Evolutionary conservation across 1,140 invertebrate species (phyloP).

Genomic region (Nasonia giraulti): DNA sequence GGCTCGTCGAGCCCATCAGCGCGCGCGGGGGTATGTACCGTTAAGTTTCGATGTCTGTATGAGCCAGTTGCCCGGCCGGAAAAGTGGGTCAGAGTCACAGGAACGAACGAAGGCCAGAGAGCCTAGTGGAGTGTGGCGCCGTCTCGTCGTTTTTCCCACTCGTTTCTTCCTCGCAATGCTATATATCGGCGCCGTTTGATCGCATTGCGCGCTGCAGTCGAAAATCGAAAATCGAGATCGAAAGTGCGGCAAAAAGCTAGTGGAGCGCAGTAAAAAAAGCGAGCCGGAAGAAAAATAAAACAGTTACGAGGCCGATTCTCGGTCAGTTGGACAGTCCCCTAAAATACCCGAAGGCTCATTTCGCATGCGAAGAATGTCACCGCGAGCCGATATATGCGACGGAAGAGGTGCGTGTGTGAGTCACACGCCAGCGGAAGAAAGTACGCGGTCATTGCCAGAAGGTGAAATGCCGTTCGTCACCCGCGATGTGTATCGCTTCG

Average conservation of each 20-base stretch:
- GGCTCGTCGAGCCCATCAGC: constrained; percentile 28
- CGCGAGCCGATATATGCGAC: constrained; percentile 44
- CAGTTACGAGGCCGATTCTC: constrained; percentile 39
- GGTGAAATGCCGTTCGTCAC: not conserved
- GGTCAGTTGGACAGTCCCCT: constrained; percentile 59
- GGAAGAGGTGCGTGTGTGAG: constrained; percentile 59
- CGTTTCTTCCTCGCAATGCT: not conserved
- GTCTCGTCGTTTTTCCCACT: not conserved
- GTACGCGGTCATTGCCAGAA: constrained; percentile 50
- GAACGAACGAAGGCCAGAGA: constrained; percentile 17
- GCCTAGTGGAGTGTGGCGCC: constrained; percentile 56
- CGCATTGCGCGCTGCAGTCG: not conserved
- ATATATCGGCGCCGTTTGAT: not conserved
- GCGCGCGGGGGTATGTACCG: constrained; percentile 56
- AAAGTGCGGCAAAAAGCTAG: not conserved
- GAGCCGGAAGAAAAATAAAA: not conserved
- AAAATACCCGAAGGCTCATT: constrained; percentile 48
- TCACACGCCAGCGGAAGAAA: constrained; percentile 60
- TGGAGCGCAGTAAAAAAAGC: no score
- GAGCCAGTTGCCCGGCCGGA: constrained; percentile 61
- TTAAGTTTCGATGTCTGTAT: constrained; percentile 67
- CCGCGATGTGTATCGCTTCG: no score
- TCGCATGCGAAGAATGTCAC: constrained; percentile 55
- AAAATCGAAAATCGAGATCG: not conserved
- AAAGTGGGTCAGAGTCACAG: constrained; percentile 65